Evolutionary conservation across 2,797 vertebrate genomes (phyloP).

Genomic region (Melanotaenia trifasciata): DNA sequence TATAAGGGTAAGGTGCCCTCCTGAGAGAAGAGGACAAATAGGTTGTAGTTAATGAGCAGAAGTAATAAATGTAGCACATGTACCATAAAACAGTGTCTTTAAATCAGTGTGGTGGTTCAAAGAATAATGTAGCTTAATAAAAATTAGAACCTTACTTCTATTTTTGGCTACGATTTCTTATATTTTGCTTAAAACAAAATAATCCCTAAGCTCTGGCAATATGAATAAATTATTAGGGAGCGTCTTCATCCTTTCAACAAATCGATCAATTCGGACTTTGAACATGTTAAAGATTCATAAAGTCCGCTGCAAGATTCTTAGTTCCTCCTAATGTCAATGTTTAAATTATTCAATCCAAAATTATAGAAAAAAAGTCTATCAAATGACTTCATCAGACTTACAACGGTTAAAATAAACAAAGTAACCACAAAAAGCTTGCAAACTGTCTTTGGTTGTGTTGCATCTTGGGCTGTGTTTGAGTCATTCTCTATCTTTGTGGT

Average conservation of each 20-base stretch:
- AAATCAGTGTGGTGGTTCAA: slow-evolving; percentile 9
- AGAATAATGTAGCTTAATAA: neutral
- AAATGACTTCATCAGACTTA: too few species aligned
- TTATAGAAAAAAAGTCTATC: neutral
- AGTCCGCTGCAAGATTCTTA: neutral
- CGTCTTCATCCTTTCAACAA: too few species aligned
- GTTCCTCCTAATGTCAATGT: neutral
- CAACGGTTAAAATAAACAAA: too few species aligned
- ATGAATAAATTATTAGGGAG: neutral
- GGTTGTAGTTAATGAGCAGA: slow-evolving; percentile 31
- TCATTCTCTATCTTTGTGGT: neutral
- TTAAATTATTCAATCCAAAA: neutral
- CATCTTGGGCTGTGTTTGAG: neutral
- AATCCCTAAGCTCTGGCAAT: neutral
- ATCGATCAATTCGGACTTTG: neutral
- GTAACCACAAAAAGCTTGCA: neutral
- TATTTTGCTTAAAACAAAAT: neutral
- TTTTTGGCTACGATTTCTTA: neutral
- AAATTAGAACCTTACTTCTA: neutral
- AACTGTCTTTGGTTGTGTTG: neutral
- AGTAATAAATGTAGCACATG: slow-evolving; percentile 31
- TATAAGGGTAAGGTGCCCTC: slow-evolving; percentile 50
- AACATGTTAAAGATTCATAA: neutral
- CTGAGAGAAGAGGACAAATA: slow-evolving; percentile 46
- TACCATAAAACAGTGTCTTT: neutral